Percentiles rank a stretch among this genome's conserved stretches.
Conservation (phyloP, 1,140 invertebrate genomes). For the Cydia pomonella region DNA sequence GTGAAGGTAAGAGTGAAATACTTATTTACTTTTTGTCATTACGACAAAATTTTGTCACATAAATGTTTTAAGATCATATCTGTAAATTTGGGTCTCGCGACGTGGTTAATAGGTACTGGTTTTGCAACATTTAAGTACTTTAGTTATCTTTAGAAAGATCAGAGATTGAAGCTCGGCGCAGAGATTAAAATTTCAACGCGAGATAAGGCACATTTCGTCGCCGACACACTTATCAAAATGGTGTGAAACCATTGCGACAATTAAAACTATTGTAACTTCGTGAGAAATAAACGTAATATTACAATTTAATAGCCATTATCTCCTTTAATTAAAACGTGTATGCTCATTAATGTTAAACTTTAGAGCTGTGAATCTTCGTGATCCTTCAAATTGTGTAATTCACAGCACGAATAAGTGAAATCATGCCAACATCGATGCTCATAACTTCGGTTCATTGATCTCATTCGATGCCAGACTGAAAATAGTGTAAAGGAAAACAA, state of each 20-base stretch:
- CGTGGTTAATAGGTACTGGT: slow-evolving; percentile 14
- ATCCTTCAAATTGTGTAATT: slow-evolving; percentile 48
- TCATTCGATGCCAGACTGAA: slow-evolving; percentile 66
- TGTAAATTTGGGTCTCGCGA: slow-evolving; percentile 4
- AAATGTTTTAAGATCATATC: slow-evolving; percentile 4
- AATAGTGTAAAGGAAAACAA: slow-evolving; percentile 68
- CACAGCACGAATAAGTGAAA: slow-evolving; percentile 68
- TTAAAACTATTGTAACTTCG: slow-evolving; percentile 27
- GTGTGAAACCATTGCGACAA: slow-evolving; percentile 29
- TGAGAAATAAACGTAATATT: slow-evolving; percentile 26
- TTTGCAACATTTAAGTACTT: slow-evolving; percentile 20
- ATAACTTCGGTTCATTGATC: slow-evolving; percentile 71
- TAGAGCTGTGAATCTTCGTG: slow-evolving; percentile 59
- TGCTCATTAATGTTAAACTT: slow-evolving; percentile 52
- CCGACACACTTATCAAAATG: slow-evolving; percentile 29
- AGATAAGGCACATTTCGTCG: slow-evolving; percentile 32
- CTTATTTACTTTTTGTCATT: neutral
- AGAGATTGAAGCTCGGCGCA: slow-evolving; percentile 21
- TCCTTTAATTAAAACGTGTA: slow-evolving; percentile 23
- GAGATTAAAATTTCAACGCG: slow-evolving; percentile 14
- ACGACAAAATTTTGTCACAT: neutral
- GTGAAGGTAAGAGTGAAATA: neutral
- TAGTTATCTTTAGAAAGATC: slow-evolving; percentile 32
- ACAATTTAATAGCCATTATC: slow-evolving; percentile 26
- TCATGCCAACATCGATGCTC: slow-evolving; percentile 61